Base-by-base conservation (phyloP, 2,113 vertebrate species). In the Cryptomyrus ogoouensis region DNA sequence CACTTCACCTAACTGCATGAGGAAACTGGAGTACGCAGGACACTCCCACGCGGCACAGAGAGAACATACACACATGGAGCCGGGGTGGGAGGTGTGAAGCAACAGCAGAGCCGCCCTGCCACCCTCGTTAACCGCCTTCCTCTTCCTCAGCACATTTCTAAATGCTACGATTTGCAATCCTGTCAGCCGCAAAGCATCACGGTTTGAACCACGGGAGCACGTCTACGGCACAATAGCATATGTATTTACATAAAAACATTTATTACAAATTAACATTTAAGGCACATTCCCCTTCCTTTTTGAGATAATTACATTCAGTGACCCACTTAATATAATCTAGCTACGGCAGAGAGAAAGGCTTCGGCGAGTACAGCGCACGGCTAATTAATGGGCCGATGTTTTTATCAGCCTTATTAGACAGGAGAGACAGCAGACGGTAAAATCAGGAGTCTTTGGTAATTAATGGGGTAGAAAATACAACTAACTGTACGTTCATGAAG, bases 311-410 rank as follows among this genome's bases (percentile, higher is more conserved):
- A 53, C 85, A 35, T 56, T 87, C 85, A 87, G 49, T 87, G 50
- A 87, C 85, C 85, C 84, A 87, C 27, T 52, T 87, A 87, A 87
- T 53, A 31, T 87, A 53, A 87, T 87, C 85, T 56, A 53, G 49
- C 44, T 27, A 13, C 47, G 49, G 47, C 84, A 86, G 46, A 86
- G 62, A 27, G 85, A 17, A 56, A 53, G 27, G n/a, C n/a, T 87
- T 56, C 47, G 27, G 10, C n/a, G 83, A 8, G 42, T n/a, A 83
- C 5, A 1, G 7, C 7, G 3, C 74, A 17, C 53, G 21, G 7
- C 49, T 77, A 50, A 74, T 52, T 89, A 83, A 53, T 42, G 74
- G 17, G 19, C 13, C 27, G 46, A 77, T 89, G 88, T 53, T 89
- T 49, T 89, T 50, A 66, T 44, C 88, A 49, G 46, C 44, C 27